Conservation (phyloP, 2,113 vertebrate species). For the Oreochromis niloticus region DNA sequence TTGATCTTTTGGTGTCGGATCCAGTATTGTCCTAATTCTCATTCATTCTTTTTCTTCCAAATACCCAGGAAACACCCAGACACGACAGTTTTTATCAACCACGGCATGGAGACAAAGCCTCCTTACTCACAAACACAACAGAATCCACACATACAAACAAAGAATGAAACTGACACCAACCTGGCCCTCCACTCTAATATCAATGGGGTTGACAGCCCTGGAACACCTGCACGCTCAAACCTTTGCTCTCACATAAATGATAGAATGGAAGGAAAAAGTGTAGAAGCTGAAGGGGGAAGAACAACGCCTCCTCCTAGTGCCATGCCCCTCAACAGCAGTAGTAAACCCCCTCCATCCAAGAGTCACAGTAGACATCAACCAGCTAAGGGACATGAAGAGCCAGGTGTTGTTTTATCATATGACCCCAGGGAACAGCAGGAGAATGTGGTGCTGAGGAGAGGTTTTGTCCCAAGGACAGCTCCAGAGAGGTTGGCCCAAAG, state of each 20-base stretch:
- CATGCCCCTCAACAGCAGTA: slow-evolving; percentile 21
- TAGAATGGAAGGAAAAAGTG: background rate
- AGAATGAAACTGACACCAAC: slow-evolving; percentile 50
- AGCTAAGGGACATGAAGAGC: slow-evolving; percentile 12
- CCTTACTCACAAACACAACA: slow-evolving; percentile 66
- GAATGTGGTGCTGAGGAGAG: slow-evolving; percentile 65
- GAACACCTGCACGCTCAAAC: slow-evolving; percentile 3
- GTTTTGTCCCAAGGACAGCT: slow-evolving; percentile 75
- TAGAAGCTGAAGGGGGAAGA: background rate
- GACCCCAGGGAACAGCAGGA: slow-evolving; percentile 59
- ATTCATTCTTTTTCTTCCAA: background rate
- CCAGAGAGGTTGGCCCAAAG: slow-evolving; percentile 88
- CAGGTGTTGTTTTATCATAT: background rate
- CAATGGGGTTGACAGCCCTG: slow-evolving; percentile 37
- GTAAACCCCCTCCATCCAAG: background rate
- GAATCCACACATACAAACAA: slow-evolving; percentile 50
- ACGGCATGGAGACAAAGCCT: slow-evolving; percentile 52
- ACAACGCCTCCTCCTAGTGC: slow-evolving; percentile 50
- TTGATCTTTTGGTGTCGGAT: background rate
- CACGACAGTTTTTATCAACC: slow-evolving; percentile 62
- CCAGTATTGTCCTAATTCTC: background rate
- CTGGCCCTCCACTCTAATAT: slow-evolving; percentile 27
- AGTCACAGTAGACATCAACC: slow-evolving; percentile 19
- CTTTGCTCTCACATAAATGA: background rate
- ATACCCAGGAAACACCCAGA: slow-evolving; percentile 63